These are phyloP conservation scores for Agrochola lychnidis DNA, from an alignment of 2,888 invertebrate genomes.

Conservation along the genomic window DNA sequence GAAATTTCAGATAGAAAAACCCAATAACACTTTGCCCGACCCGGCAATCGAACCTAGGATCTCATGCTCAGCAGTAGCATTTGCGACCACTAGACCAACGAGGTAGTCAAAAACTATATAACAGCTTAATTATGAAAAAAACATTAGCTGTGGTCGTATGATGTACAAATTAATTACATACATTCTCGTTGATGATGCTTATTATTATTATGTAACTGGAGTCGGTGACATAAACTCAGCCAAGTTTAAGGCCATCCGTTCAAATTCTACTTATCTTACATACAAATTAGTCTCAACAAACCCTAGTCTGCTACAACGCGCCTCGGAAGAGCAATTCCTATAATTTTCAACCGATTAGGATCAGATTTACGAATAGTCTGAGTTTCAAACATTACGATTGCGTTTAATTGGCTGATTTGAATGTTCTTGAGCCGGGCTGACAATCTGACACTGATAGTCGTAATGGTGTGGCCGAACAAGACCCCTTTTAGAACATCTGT, in stretches of 20 bases:
- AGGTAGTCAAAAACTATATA: too few relatives aligned
- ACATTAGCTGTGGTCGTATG: not conserved
- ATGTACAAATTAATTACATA: not conserved
- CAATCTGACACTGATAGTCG: conserved; percentile 5
- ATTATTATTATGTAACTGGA: conserved; percentile 1
- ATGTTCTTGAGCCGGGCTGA: conserved; percentile 15
- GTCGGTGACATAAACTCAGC: not conserved
- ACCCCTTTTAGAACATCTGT: conserved; percentile 7
- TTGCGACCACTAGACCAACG: too few relatives aligned
- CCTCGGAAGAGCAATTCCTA: conserved; percentile 33
- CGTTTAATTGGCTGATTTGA: conserved; percentile 25
- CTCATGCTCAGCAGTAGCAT: too few relatives aligned
- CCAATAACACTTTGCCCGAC: too few relatives aligned
- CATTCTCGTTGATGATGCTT: not conserved
- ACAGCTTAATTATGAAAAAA: not conserved
- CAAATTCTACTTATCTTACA: conserved; percentile 17
- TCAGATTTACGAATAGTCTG: conserved; percentile 15
- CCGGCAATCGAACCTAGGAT: too few relatives aligned
- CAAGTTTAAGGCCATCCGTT: conserved; percentile 18
- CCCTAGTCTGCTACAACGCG: not conserved
- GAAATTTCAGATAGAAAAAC: too few relatives aligned
- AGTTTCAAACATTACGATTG: conserved; percentile 29
- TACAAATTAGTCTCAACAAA: conserved; percentile 11
- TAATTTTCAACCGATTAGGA: conserved; percentile 40
- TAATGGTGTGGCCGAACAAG: conserved; percentile 6